Base-by-base conservation (phyloP, 2,797 vertebrate genomes). In the Cyprinella venusta region DNA sequence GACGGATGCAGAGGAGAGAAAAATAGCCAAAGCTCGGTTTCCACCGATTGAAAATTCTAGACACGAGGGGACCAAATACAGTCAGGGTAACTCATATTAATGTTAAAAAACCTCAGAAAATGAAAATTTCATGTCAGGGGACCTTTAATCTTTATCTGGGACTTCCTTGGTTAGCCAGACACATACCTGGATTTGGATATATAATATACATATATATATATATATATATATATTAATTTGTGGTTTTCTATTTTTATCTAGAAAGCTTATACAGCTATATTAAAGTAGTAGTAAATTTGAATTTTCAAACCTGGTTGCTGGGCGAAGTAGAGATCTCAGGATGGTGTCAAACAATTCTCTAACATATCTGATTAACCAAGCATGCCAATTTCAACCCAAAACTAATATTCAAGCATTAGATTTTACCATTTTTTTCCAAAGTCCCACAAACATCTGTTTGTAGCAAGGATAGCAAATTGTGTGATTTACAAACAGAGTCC, bases 381-480 rank as follows among this genome's bases (percentile, higher is more conserved):
- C 24, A 48, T 40, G 15, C 8, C 24, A n/a, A 21, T 59, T 48
- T 64, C 6, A 18, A 61, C 8, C 54, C 63, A 9, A 50, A 81
- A 74, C 38, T 30, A n/a, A 67, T 38, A 52, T 82, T 40, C 4
- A 45, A 33, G 6, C 19, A 33, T 26, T n/a, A 50, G 26, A 80
- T n/a, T 24, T 64, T 84, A 88, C 88, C 88, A 61, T 88, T 88
- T 45, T 87, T 79, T 33, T 83, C 88, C 77, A 88, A 68, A 21
- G 80, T 82, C 74, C 84, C 86, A 76, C 86, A 87, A 45, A 86
- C 72, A 24, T 71, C 82, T 18, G 59, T 83, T 18, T 87, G 84
- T 77, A 88, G 85, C 56, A 88, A 81, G 18, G 86, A 83, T 75
- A 81, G 69, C 69, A 87, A 86, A 78, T 65, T 83, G 19, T 88